Base-by-base conservation (phyloP, 2,888 invertebrate genomes). In the Drosophila peninsularis region DNA sequence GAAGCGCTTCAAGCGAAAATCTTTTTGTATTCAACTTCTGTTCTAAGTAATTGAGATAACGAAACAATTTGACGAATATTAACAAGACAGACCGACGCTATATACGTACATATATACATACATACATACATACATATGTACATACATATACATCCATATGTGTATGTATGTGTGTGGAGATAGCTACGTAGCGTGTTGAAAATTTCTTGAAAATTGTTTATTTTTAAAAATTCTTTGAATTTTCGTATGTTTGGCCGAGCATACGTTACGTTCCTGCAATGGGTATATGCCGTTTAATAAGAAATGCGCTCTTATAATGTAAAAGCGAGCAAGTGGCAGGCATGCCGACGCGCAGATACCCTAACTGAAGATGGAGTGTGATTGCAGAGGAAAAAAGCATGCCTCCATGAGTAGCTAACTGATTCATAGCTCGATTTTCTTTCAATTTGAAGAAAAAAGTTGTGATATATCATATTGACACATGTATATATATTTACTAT, bases 181-280 rank as follows among this genome's bases (percentile, higher is more conserved):
- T 11, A 52, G 30, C 9, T 36, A 49, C 42, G 52, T 10, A 36
- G 27, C 50, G 27, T 24, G 49, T 4, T 55, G 14, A 34, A 47
- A 42, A 63, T 69, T 79, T 76, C 80, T 75, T 1, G 58, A 75
- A 78, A 75, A 74, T 63, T 74, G 62, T 75, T 75, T 75, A 80
- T 83, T 80, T 80, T 86, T 89, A 78, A 78, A 75, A 89, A 60
- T 75, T 76, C 74, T 19, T 32, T 71, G 74, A 75, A 75, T 75
- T 71, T 42, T 36, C 57, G 39, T 32, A 21, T 47, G 55, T 24
- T 57, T 30, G 36, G 37, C 30, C 41, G 52, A 55, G 66, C 42
- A 66, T 68, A 61, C 53, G 39, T 57, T 57, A 65, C 49, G 49
- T 47, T 72, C 37, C 32, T 36, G 45, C 41, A 52, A 62, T 56